Base-by-base conservation (phyloP, 1,140 invertebrate species). In the Aricia agestis region DNA sequence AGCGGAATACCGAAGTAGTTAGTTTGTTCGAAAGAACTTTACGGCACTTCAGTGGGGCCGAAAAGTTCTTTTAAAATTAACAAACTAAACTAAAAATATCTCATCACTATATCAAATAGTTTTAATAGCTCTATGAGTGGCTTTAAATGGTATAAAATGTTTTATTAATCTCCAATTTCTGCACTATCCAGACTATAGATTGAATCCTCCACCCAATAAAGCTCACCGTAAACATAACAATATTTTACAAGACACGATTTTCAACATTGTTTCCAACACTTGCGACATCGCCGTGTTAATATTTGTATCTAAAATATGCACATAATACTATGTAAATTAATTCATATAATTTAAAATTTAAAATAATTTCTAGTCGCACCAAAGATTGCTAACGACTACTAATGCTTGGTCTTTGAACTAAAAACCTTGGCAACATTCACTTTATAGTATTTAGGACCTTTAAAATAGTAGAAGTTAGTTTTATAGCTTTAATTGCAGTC, bases 261-360 rank as follows among this genome's bases (percentile, higher is more conserved):
- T 3, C 10, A 52, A 13, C 45, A 10, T 52, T 13, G 13, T 52
- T 52, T 52, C 11, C 10, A 52, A 52, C 13, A 52, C 45, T 52
- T 52, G 45, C 45, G 45, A 52, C 45, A 52, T 52, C 45, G 1
- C 45, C 45, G 45, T 52, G 45, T 15, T 36, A 7, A 36, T 52
- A 52, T 52, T 52, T 15, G 45, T 52, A 11, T 13, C 10, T 19
- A n/a, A 63, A 19, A 63, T 63, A 36, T 2, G 19, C 19, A 18
- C 58, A 15, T 59, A 63, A 63, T 63, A 6, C 19, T 63, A 63
- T 63, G 59, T 63, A 31, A 63, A 63, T 63, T 18, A 11, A 63
- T 63, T 63, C 59, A 63, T 18, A 63, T 63, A 63, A 63, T 63
- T 63, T 19, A 63, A 63, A 63, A 19, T 63, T 19, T 63, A 19